A percentile compares a stretch with the other conserved stretches of the same genome.
phyloP scores from a whole-genome alignment of 2,113 vertebrate genomes.

The Rhegmatorhina hoffmannsi region DNA sequence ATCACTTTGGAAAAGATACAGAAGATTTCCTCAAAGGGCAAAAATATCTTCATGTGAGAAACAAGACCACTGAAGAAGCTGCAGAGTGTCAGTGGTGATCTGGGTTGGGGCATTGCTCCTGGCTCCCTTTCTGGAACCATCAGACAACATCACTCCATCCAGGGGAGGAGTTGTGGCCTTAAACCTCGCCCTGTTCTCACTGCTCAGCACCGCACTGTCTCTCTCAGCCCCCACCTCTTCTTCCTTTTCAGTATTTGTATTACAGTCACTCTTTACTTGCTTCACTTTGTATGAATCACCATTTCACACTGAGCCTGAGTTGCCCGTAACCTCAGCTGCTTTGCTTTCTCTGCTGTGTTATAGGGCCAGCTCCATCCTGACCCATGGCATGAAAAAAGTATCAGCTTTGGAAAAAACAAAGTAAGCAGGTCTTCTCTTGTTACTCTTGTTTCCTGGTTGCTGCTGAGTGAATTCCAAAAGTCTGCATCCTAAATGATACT shows the following conservation, averaged over 20 bases:
- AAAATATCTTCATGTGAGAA: neutral
- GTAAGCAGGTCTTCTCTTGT: neutral
- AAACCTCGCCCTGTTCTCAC: neutral
- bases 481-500: neutral
- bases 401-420: slow-evolving; percentile 16
- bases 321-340: neutral
- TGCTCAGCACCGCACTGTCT: neutral
- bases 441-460: neutral
- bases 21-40: neutral
- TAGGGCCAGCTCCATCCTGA: neutral
- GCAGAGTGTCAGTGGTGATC: fast-evolving
- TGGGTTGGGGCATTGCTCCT: neutral
- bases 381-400: neutral
- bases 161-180: neutral
- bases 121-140: neutral
- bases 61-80: neutral
- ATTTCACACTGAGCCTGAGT: neutral
- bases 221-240: neutral
- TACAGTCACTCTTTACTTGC: neutral
- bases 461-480: neutral
- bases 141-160: neutral
- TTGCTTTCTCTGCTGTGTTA: neutral
- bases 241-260: neutral
- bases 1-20: neutral
- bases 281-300: neutral